Percentiles rank a stretch among this genome's conserved stretches.
These are phyloP conservation scores for Rhabdomys dilectus DNA, from an alignment of 2,113 vertebrate species.

Conservation along the genomic window DNA sequence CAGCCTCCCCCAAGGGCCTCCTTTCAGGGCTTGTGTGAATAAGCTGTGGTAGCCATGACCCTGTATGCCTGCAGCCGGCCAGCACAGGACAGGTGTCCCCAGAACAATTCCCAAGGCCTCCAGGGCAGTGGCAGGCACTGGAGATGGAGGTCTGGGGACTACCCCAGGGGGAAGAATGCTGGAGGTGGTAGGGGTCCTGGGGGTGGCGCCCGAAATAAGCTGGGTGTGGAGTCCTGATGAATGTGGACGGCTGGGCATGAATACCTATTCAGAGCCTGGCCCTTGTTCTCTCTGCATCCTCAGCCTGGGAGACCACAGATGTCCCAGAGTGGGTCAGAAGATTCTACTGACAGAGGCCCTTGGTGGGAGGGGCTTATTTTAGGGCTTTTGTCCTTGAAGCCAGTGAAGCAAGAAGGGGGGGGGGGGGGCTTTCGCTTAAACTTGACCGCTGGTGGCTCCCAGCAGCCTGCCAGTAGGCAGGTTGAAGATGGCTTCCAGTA, in stretches of 20 bases:
- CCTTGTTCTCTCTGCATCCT: neutral
- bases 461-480: rapidly evolving
- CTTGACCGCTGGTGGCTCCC: neutral
- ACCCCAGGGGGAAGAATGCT: neutral
- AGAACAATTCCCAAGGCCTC: neutral
- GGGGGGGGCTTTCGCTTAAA: neutral
- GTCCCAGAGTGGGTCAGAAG: neutral
- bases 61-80: neutral
- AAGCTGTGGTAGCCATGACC: neutral
- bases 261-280: neutral
- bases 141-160: constrained; percentile 10
- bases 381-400: neutral
- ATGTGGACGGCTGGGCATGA: neutral
- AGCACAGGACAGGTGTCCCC: constrained; percentile 23
- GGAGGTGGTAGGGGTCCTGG: neutral
- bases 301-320: neutral
- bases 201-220: neutral
- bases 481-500: neutral
- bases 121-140: neutral
- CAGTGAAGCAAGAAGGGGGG: neutral
- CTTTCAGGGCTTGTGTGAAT: constrained; percentile 55
- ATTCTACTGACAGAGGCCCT: neutral
- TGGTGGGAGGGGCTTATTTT: neutral
- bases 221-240: neutral
- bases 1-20: neutral